Percentiles rank a stretch among this genome's conserved stretches.
Evolutionary conservation across 2,797 vertebrate species (phyloP).

Genomic region (Kryptopterus vitreolus): DNA sequence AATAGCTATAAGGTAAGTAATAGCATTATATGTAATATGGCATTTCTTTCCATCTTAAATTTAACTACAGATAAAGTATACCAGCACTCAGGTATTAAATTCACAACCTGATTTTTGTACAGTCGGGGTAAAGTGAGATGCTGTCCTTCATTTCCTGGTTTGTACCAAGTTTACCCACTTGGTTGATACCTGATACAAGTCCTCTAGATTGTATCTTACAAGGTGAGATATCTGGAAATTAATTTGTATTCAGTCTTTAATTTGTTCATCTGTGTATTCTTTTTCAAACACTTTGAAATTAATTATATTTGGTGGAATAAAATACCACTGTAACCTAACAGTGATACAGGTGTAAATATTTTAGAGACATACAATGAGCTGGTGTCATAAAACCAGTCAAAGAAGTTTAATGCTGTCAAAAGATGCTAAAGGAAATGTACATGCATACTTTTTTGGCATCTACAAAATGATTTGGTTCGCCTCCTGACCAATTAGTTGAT

Average conservation of each 20-base stretch:
- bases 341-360: background rate
- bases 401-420: background rate
- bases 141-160: slow-evolving; percentile 60
- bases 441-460: background rate
- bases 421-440: background rate
- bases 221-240: slow-evolving; percentile 65
- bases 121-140: slow-evolving; percentile 35
- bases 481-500: background rate
- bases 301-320: too few relatives aligned
- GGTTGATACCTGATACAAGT: slow-evolving; percentile 67
- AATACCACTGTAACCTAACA: background rate
- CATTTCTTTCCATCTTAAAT: background rate
- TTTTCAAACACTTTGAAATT: background rate
- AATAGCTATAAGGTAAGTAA: slow-evolving; percentile 45
- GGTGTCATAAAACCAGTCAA: background rate
- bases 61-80: background rate
- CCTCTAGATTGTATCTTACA: slow-evolving; percentile 73
- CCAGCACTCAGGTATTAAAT: background rate
- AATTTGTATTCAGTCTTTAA: slow-evolving; percentile 2
- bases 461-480: background rate
- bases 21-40: background rate
- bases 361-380: background rate
- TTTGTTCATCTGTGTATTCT: background rate
- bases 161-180: slow-evolving; percentile 68
- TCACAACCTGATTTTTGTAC: slow-evolving; percentile 2